Conservation (phyloP, 2,113 vertebrate genomes). For the Pionites leucogaster region DNA sequence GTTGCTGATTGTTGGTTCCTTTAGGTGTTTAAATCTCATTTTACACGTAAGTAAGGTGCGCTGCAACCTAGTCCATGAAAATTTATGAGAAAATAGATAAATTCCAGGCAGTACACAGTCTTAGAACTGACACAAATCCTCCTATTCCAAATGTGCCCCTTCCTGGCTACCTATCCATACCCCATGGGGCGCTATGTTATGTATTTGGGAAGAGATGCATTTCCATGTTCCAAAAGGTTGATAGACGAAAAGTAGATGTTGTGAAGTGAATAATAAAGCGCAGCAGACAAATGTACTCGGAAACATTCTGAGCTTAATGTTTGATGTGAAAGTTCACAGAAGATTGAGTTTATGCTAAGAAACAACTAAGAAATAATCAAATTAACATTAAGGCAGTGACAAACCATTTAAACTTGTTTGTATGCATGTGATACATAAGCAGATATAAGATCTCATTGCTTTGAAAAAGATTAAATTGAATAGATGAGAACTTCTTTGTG, state of each 20-base stretch:
- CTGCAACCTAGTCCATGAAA: not conserved
- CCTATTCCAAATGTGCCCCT: not conserved
- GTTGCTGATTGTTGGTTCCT: not conserved
- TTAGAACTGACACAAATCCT: not conserved
- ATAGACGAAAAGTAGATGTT: not conserved
- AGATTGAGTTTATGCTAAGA: not conserved
- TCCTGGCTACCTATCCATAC: not conserved
- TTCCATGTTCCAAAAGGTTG: rapidly evolving
- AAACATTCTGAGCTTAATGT: not conserved
- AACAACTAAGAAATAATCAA: not conserved
- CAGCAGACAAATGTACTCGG: not conserved
- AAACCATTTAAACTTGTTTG: not conserved
- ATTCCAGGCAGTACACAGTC: not conserved
- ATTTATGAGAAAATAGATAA: not conserved
- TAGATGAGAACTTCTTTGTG: not conserved
- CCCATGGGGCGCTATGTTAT: not conserved
- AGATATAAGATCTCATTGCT: not conserved
- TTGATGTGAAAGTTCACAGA: not conserved
- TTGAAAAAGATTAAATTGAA: not conserved
- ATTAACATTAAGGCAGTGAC: not conserved
- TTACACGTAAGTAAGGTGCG: not conserved
- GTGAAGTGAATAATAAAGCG: not conserved
- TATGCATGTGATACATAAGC: not conserved
- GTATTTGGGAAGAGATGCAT: not conserved
- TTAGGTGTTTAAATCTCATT: not conserved